Conservation (phyloP, 2,888 invertebrate genomes). For the Axea sp. region DNA sequence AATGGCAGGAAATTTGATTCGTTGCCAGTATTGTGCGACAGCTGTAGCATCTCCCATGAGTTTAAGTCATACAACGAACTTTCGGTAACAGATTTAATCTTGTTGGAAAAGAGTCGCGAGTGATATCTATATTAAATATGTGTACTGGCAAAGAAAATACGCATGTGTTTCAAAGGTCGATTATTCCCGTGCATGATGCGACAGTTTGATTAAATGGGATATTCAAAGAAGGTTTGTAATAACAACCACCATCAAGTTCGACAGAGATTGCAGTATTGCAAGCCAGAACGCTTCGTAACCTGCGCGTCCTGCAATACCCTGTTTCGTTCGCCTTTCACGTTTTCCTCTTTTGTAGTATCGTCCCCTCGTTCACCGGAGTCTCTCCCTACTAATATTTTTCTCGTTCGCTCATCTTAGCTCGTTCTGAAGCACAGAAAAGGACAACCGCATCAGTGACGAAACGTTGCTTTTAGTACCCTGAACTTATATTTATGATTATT, state of each 20-base stretch:
- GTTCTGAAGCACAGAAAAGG: constrained; percentile 40
- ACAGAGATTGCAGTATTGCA: constrained; percentile 54
- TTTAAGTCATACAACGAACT: not conserved
- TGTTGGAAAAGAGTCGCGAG: not conserved
- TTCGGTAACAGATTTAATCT: constrained; percentile 6
- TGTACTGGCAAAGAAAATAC: not conserved
- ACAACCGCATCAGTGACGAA: constrained; percentile 36
- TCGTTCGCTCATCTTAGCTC: constrained; percentile 57
- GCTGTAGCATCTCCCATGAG: constrained; percentile 26
- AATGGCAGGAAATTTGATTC: constrained; percentile 19
- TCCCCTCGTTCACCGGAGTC: constrained; percentile 54
- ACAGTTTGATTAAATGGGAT: constrained; percentile 56
- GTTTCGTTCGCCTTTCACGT: constrained; percentile 59
- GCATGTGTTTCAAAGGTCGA: constrained; percentile 25
- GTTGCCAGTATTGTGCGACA: not conserved
- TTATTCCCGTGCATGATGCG: constrained; percentile 46
- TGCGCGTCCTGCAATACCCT: constrained; percentile 51
- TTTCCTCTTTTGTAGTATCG: constrained; percentile 59
- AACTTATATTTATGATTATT: not conserved
- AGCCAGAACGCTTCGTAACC: constrained; percentile 43
- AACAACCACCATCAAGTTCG: constrained; percentile 52
- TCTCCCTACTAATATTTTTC: constrained; percentile 56
- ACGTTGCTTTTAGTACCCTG: constrained; percentile 7
- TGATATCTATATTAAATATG: constrained; percentile 15
- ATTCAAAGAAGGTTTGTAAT: constrained; percentile 56